Conservation (phyloP, 2,797 vertebrate genomes). For the Prionace glauca region DNA sequence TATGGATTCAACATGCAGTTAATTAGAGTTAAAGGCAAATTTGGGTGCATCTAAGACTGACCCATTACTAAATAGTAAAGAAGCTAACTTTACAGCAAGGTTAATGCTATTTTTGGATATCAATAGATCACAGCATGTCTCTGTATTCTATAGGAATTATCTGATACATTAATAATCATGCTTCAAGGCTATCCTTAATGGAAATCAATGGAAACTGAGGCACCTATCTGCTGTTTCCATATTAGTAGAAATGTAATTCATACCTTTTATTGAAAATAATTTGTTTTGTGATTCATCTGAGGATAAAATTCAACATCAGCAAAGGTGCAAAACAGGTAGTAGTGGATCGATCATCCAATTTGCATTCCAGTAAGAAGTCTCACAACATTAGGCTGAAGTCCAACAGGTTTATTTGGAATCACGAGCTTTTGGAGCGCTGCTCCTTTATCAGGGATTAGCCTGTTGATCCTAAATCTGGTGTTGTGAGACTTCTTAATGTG, state of each 20-base stretch:
- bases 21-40: background rate
- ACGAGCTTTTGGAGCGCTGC: no score
- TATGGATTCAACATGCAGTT: background rate
- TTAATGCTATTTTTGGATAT: background rate
- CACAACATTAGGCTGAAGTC: background rate
- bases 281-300: background rate
- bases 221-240: background rate
- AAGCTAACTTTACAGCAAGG: background rate
- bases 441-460: no score
- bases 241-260: background rate
- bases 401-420: no score
- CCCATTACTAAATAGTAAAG: background rate
- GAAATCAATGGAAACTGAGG: constrained; percentile 11
- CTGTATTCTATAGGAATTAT: background rate
- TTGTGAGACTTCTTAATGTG: no score
- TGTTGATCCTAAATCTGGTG: no score
- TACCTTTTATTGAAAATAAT: background rate
- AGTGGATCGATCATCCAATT: background rate
- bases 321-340: background rate
- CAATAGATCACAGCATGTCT: constrained; percentile 3
- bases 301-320: background rate
- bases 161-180: constrained; percentile 7
- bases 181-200: constrained; percentile 18
- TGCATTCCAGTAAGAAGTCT: no score
- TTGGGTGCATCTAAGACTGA: background rate